Conservation (phyloP, 2,797 vertebrate species). For the Potorous gilbertii region DNA sequence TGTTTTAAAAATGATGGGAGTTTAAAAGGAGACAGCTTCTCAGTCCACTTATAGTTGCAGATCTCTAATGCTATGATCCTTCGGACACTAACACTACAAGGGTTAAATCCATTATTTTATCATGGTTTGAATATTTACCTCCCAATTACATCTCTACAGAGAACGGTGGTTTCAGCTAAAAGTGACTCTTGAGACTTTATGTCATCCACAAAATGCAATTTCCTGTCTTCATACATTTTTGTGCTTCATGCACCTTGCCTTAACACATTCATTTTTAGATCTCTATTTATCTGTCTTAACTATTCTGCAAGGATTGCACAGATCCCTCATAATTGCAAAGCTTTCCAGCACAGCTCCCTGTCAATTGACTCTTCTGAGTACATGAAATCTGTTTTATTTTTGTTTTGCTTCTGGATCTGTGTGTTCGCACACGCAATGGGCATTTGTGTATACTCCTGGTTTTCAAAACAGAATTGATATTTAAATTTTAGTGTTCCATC, state of each 20-base stretch:
- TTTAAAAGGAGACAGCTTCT: no score
- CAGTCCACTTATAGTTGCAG: no score
- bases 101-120: background rate
- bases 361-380: background rate
- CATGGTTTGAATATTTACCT: background rate
- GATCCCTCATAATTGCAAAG: background rate
- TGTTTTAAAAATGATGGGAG: background rate
- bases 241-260: background rate
- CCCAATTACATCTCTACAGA: no score
- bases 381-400: background rate
- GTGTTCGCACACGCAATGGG: no score
- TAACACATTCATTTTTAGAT: background rate
- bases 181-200: no score
- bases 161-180: no score
- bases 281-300: background rate
- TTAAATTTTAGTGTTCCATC: background rate
- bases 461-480: background rate
- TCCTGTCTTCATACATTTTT: background rate
- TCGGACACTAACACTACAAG: background rate
- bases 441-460: background rate
- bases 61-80: no score
- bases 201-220: no score
- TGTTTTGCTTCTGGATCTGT: no score
- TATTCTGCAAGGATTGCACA: background rate
- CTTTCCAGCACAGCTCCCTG: background rate